These are phyloP conservation scores for Nesometra sesokonis DNA, from an alignment of 35 echinoderm and acorn worm genomes.

Conservation along the genomic window DNA sequence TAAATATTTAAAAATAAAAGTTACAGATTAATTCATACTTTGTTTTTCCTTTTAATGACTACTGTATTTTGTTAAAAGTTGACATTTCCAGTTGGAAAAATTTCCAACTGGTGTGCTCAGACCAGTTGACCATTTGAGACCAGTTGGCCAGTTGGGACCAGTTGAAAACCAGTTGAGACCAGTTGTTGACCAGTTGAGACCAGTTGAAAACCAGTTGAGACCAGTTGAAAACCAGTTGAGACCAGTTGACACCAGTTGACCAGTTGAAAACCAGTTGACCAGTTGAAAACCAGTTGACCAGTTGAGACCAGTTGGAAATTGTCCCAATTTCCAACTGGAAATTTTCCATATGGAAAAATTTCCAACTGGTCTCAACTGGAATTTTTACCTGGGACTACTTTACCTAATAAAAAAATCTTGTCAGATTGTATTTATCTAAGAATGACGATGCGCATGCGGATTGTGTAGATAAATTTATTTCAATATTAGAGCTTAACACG, in stretches of 20 bases:
- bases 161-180: not conserved
- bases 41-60: not conserved
- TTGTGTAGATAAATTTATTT: no score
- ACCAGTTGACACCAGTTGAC: not conserved
- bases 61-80: not conserved
- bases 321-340: not conserved
- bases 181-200: not conserved
- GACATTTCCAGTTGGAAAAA: not conserved
- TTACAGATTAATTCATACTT: not conserved
- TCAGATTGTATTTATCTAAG: no score
- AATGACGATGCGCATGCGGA: no score
- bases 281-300: not conserved
- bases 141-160: no score
- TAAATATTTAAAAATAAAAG: no score
- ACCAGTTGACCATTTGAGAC: no score
- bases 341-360: not conserved
- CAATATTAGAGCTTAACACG: no score
- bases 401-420: no score
- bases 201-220: not conserved
- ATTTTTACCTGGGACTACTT: not conserved
- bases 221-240: not conserved
- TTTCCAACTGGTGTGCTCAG: not conserved
- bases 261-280: not conserved
- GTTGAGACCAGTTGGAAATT: not conserved
- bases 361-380: not conserved